Conservation (phyloP, 92 coral and sea anemone genomes). For the Porites evermanni region DNA sequence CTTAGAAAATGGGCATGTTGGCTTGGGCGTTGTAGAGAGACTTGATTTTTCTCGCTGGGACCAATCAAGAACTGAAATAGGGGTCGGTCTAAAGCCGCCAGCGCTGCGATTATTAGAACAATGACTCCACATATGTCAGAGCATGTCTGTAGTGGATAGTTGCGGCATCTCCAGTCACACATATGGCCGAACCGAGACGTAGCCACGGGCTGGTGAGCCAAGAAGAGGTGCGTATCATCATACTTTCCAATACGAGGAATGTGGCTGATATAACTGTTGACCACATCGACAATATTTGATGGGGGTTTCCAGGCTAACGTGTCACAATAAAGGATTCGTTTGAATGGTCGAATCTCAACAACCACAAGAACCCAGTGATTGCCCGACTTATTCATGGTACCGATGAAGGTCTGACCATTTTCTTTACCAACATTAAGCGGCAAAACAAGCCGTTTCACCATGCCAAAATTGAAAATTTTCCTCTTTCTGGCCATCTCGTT, state of each 20-base stretch:
- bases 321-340: conserved; percentile 44
- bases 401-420: conserved; percentile 27
- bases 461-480: conserved; percentile 24
- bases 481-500: conserved; percentile 42
- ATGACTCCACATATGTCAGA: conserved; percentile 49
- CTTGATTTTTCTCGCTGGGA: conserved; percentile 15
- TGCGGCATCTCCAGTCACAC: conserved; percentile 58
- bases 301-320: conserved; percentile 49
- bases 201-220: conserved; percentile 47
- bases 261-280: conserved; percentile 35
- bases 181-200: conserved; percentile 9
- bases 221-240: conserved; percentile 22
- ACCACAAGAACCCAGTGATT: conserved; percentile 58
- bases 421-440: conserved; percentile 33
- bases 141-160: conserved; percentile 48
- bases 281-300: conserved; percentile 11
- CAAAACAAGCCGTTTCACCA: conserved; percentile 32
- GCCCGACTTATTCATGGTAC: conserved; percentile 15
- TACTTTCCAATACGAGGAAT: conserved; percentile 32
- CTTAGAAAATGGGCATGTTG: conserved; percentile 33
- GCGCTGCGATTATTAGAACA: conserved; percentile 28
- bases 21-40: conserved; percentile 40
- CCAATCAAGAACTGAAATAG: conserved; percentile 37
- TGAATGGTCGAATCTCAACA: conserved; percentile 49
- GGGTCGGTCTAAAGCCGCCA: conserved; percentile 36